These are phyloP conservation scores for Parauchenoglanis ngamensis DNA, from an alignment of 2,797 vertebrate genomes.

Conservation along the genomic window DNA sequence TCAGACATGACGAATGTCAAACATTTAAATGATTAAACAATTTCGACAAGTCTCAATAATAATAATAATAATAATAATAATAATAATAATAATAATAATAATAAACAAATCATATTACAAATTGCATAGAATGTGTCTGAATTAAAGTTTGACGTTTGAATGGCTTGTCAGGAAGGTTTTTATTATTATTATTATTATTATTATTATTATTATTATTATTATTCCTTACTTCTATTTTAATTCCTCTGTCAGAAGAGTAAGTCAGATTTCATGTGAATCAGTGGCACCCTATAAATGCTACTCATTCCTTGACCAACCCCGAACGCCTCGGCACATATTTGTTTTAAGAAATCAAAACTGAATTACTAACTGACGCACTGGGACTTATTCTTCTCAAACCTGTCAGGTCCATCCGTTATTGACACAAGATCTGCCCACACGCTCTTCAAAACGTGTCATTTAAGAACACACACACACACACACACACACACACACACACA, in stretches of 20 bases:
- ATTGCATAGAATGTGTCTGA: background rate
- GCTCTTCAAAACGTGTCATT: conserved; percentile 14
- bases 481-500: background rate
- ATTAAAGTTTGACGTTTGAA: background rate
- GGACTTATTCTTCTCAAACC: conserved; percentile 24
- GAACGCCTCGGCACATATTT: background rate
- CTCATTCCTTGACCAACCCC: background rate
- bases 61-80: background rate
- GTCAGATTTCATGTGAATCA: background rate
- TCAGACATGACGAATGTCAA: background rate
- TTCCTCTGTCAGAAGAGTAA: background rate
- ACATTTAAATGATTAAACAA: background rate
- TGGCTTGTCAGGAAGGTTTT: background rate
- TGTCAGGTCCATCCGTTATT: conserved; percentile 10
- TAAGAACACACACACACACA: conserved; percentile 17
- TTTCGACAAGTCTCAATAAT: background rate
- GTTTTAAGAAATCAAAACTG: conserved; percentile 8
- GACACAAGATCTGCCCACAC: conserved; percentile 6
- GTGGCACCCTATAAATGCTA: background rate
- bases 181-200: too few species aligned
- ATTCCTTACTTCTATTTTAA: background rate
- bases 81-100: background rate
- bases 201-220: too few species aligned
- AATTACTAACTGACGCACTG: background rate
- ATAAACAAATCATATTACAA: background rate